Conservation (phyloP, 2,888 invertebrate species). For the Pocota personata region DNA sequence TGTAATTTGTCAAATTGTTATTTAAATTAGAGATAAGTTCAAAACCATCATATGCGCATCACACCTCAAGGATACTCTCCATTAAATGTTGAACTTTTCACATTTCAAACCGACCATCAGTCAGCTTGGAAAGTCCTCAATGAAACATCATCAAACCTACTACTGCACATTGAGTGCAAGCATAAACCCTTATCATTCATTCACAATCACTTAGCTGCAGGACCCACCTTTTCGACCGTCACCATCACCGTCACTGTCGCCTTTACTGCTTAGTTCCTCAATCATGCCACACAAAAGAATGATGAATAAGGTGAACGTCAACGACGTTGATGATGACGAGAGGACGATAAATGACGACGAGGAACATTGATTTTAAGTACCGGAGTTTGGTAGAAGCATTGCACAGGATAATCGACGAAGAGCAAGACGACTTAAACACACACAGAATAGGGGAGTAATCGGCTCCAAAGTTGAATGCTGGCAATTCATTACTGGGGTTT, state of each 20-base stretch:
- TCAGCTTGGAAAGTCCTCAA: neutral
- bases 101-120: constrained; percentile 6
- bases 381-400: constrained; percentile 16
- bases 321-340: constrained; percentile 60
- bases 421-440: constrained; percentile 22
- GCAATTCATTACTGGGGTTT: constrained; percentile 71
- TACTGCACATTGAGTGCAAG: constrained; percentile 3
- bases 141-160: neutral
- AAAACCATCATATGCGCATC: neutral
- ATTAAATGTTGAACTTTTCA: neutral
- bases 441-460: constrained; percentile 36
- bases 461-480: constrained; percentile 59
- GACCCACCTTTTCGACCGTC: constrained; percentile 28
- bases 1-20: neutral
- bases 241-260: neutral
- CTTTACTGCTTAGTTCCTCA: constrained; percentile 35
- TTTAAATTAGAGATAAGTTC: neutral
- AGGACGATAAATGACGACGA: constrained; percentile 42
- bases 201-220: constrained; percentile 22
- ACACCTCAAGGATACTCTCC: neutral
- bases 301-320: constrained; percentile 68
- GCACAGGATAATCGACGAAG: constrained; percentile 7
- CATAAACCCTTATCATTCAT: constrained; percentile 28
- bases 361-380: constrained; percentile 66
- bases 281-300: constrained; percentile 64